Evolutionary conservation across 2,113 vertebrate species (phyloP).

Genomic region (Cyanoliseus patagonus): DNA sequence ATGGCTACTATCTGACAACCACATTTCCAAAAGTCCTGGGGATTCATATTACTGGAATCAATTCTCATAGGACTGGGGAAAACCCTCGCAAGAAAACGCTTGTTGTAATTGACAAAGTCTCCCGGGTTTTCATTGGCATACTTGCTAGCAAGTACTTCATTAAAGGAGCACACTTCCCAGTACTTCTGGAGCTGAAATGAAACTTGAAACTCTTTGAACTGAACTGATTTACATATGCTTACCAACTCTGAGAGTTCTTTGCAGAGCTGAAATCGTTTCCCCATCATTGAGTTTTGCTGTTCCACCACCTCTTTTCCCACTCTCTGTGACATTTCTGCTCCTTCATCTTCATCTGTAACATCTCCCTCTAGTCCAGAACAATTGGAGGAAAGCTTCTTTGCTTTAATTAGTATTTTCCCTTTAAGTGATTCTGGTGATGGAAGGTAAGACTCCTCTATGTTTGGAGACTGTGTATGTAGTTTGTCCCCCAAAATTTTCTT

Average conservation of each 20-base stretch:
- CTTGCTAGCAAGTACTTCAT: conserved; percentile 92
- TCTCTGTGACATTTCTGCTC: conserved; percentile 93
- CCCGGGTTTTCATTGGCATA: conserved; percentile 92
- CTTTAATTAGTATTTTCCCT: conserved; percentile 92
- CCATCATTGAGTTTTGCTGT: conserved; percentile 74
- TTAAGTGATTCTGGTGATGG: conserved; percentile 89
- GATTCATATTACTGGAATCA: conserved; percentile 99
- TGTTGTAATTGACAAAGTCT: conserved; percentile 98
- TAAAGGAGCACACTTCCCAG: conserved; percentile 98
- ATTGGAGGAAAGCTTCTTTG: conserved; percentile 87
- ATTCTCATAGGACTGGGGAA: conserved; percentile 98
- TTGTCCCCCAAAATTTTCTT: conserved; percentile 95
- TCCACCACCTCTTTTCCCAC: conserved; percentile 84
- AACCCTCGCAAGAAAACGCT: conserved; percentile 91
- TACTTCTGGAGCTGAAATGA: conserved; percentile 95
- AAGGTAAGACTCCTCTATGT: conserved; percentile 87
- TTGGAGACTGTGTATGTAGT: conserved; percentile 83
- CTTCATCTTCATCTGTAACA: conserved; percentile 96
- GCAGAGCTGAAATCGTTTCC: conserved; percentile 90
- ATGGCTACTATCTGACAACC: conserved; percentile 98
- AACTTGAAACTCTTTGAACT: conserved; percentile 92
- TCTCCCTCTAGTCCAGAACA: conserved; percentile 90
- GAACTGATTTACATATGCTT: conserved; percentile 93
- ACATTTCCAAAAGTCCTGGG: conserved; percentile 98
- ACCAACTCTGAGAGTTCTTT: conserved; percentile 95